phyloP scores from a whole-genome alignment of 2,797 vertebrate species.

The Microctenopoma lineatum region DNA sequence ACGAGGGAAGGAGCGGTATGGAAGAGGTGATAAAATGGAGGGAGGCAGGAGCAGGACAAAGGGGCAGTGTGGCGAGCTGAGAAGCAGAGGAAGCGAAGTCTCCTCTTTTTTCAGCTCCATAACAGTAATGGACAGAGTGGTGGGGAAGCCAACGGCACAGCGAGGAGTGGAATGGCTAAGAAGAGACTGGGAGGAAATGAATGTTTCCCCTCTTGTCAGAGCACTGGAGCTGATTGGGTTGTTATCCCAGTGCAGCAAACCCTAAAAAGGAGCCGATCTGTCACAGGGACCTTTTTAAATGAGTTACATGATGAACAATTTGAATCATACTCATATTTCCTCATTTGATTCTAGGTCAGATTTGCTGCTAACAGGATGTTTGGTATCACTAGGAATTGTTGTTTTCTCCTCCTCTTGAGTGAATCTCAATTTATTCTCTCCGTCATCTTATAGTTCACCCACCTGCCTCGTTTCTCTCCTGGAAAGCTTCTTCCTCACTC shows the following conservation, averaged over 20 bases:
- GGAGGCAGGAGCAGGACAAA: neutral
- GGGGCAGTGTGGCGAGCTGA: neutral
- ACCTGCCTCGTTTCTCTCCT: neutral
- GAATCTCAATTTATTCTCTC: neutral
- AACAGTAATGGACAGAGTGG: conserved; percentile 58
- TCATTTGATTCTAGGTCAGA: conserved; percentile 18
- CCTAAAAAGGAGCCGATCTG: neutral
- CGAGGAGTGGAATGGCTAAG: conserved; percentile 23
- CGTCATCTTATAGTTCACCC: neutral
- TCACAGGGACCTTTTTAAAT: neutral
- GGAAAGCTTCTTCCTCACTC: neutral
- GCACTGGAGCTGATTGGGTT: conserved; percentile 1
- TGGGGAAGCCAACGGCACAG: conserved; percentile 47
- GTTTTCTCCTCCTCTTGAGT: conserved; percentile 33
- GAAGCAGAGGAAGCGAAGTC: conserved; percentile 26
- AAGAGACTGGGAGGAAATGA: conserved; percentile 38
- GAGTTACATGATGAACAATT: neutral
- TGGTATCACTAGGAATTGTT: neutral
- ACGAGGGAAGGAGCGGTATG: neutral
- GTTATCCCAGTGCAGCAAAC: neutral
- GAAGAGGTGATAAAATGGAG: conserved; percentile 28
- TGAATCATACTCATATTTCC: neutral
- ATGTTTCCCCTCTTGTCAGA: conserved; percentile 39
- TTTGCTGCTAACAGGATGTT: conserved; percentile 21
- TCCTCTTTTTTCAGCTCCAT: conserved; percentile 38